These are phyloP conservation scores for Megaceryle maxima DNA, from an alignment of 2,113 vertebrate genomes.

Conservation along the genomic window DNA sequence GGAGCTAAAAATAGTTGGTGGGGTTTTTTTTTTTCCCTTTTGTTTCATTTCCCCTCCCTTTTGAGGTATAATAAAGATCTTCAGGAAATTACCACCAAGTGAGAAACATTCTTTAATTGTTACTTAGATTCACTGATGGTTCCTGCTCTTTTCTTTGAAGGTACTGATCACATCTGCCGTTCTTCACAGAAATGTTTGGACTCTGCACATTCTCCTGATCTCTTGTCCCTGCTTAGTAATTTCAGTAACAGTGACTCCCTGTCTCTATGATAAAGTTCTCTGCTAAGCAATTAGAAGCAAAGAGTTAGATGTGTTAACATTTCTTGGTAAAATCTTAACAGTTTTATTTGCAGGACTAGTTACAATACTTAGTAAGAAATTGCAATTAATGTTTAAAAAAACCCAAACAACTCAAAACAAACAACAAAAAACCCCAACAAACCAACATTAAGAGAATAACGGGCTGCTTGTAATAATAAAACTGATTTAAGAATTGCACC, in stretches of 20 bases:
- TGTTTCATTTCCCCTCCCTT: background rate
- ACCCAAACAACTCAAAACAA: no score
- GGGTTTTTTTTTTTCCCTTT: background rate
- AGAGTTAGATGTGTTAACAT: background rate
- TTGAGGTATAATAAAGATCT: background rate
- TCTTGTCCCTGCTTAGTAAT: background rate
- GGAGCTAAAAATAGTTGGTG: background rate
- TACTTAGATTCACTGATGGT: background rate
- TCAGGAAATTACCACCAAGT: background rate
- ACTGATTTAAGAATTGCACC: background rate
- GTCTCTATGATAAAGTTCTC: background rate
- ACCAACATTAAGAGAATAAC: background rate
- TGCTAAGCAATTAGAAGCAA: background rate
- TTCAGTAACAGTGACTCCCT: background rate
- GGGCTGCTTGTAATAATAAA: background rate
- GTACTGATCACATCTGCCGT: background rate
- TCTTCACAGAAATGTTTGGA: background rate
- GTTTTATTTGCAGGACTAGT: background rate
- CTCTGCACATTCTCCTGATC: background rate
- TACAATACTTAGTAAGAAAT: background rate
- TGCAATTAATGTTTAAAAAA: background rate
- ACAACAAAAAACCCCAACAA: background rate
- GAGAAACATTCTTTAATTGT: background rate
- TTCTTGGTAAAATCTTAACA: background rate
- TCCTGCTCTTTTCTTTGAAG: background rate